Conservation (phyloP, 2,797 vertebrate genomes). For the Syncerus caffer region DNA sequence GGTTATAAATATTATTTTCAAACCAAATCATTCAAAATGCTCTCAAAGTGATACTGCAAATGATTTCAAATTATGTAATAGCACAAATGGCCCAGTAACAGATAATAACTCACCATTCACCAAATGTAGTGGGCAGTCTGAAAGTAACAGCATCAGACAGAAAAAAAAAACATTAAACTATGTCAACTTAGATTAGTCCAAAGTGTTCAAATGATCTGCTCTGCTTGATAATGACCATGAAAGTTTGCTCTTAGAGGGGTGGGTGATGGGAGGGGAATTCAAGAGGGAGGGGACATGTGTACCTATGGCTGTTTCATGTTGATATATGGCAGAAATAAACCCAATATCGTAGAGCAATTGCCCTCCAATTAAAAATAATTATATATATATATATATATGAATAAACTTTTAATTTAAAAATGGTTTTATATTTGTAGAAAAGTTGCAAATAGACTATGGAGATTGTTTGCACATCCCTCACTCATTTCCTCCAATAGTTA, state of each 20-base stretch:
- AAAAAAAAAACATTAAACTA: background rate
- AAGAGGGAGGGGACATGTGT: background rate
- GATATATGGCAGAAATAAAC: background rate
- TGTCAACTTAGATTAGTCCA: background rate
- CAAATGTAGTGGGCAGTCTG: background rate
- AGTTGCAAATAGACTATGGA: background rate
- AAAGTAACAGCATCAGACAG: background rate
- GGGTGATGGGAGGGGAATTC: background rate
- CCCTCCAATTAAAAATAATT: background rate
- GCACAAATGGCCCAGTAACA: background rate
- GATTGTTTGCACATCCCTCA: background rate
- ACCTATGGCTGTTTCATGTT: background rate
- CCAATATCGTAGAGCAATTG: background rate
- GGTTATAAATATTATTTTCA: constrained; percentile 44
- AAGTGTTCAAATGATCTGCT: background rate
- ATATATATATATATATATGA: background rate
- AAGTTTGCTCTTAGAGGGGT: background rate
- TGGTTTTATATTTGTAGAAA: background rate
- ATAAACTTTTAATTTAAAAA: background rate
- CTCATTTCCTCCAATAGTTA: background rate
- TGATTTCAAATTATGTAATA: constrained; percentile 44
- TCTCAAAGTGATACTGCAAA: constrained; percentile 50
- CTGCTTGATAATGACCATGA: background rate
- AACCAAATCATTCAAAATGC: constrained; percentile 43
- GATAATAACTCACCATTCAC: background rate